These are phyloP conservation scores for Ferdinandea cuprea DNA, from an alignment of 2,888 invertebrate species.

Conservation along the genomic window DNA sequence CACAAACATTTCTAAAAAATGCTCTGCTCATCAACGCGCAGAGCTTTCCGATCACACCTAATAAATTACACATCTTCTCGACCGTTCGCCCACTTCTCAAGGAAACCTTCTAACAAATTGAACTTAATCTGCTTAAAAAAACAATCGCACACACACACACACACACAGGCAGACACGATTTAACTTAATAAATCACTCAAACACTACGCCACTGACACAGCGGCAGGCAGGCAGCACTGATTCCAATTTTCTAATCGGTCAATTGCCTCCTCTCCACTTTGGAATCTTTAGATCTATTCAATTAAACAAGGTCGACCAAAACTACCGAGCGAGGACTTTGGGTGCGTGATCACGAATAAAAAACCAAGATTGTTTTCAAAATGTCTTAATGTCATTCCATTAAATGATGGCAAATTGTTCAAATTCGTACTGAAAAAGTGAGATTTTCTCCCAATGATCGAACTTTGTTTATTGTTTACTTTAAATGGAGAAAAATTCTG, in stretches of 20 bases:
- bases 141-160: no score
- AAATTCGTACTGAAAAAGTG: neutral
- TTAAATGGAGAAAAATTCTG: conserved; percentile 5
- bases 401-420: conserved; percentile 41
- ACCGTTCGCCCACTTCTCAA: neutral
- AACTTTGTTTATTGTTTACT: conserved; percentile 31
- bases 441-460: conserved; percentile 17
- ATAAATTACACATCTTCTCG: conserved; percentile 20
- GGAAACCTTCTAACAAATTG: conserved; percentile 26
- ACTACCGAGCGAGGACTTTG: neutral
- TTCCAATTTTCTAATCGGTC: conserved; percentile 59
- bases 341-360: neutral
- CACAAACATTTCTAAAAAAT: neutral
- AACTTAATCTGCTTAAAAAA: conserved; percentile 51
- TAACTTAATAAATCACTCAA: conserved; percentile 57
- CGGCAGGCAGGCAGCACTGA: neutral
- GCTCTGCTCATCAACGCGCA: neutral
- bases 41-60: conserved; percentile 28
- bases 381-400: conserved; percentile 3
- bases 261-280: conserved; percentile 16
- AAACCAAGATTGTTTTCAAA: no score
- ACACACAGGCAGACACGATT: no score
- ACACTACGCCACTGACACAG: conserved; percentile 13
- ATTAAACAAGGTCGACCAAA: conserved; percentile 26
- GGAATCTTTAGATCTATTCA: conserved; percentile 10